phyloP scores from a whole-genome alignment of 2,888 invertebrate genomes.

The Melinaea marsaeus region DNA sequence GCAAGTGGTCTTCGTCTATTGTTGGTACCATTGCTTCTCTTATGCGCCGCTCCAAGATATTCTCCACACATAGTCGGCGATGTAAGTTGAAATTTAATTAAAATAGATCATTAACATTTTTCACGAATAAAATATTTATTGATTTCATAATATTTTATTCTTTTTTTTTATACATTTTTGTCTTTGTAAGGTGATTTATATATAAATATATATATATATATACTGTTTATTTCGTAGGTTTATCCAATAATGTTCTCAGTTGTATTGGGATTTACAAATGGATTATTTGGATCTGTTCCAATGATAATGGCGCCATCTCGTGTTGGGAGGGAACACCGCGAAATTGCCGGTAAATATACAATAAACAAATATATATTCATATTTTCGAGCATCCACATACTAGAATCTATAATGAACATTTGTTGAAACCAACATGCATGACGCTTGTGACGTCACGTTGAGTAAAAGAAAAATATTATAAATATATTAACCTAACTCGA shows the following conservation, averaged over 20 bases:
- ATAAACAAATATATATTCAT: not conserved
- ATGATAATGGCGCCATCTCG: conserved; percentile 94
- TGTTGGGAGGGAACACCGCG: conserved; percentile 90
- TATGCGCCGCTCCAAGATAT: conserved; percentile 88
- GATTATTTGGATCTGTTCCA: conserved; percentile 92
- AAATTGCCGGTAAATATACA: conserved; percentile 85
- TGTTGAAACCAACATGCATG: no score
- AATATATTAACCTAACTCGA: no score
- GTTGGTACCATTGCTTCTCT: conserved; percentile 87
- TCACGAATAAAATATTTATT: no score
- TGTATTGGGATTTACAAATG: conserved; percentile 90
- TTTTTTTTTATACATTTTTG: no score
- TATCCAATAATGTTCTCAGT: conserved; percentile 71
- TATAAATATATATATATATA: no score
- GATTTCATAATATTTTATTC: no score
- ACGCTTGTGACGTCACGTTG: no score
- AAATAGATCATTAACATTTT: not conserved
- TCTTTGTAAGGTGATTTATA: no score
- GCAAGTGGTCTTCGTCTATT: conserved; percentile 85
- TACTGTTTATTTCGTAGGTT: conserved; percentile 50
- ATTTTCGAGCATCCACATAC: not conserved
- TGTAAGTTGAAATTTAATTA: conserved; percentile 41
- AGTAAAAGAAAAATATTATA: no score
- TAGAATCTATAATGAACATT: no score
- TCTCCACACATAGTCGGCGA: conserved; percentile 83